These are phyloP conservation scores for Agapetus fuscipes DNA, from an alignment of 2,888 invertebrate genomes.

Conservation along the genomic window DNA sequence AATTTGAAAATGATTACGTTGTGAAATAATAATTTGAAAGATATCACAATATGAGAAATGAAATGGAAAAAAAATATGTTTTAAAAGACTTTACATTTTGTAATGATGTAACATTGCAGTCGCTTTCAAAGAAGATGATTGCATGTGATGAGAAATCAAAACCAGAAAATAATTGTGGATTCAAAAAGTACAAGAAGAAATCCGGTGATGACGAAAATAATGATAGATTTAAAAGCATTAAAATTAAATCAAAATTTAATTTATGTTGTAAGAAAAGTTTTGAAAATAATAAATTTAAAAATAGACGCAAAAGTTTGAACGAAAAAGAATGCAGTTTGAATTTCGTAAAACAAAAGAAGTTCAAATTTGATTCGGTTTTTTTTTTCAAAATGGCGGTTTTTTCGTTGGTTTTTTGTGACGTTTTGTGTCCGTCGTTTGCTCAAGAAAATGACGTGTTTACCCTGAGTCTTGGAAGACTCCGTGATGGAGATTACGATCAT, in stretches of 20 bases:
- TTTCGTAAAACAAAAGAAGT: no score
- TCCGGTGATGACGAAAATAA: no score
- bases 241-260: no score
- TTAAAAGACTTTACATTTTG: no score
- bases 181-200: neutral
- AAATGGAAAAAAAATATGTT: neutral
- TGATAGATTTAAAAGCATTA: neutral
- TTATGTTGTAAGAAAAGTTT: no score
- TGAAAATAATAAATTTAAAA: neutral
- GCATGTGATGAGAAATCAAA: neutral
- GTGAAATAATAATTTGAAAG: no score
- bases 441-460: conserved; percentile 15
- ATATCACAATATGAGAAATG: no score
- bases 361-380: no score
- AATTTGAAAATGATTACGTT: no score
- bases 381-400: neutral
- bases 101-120: neutral
- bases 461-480: conserved; percentile 11
- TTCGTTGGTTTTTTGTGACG: no score
- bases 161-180: no score
- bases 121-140: neutral
- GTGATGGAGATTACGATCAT: neutral
- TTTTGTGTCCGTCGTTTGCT: conserved; percentile 3
- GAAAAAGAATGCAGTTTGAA: neutral
- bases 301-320: neutral